A percentile compares a stretch with the other conserved stretches of the same genome.
Conservation (phyloP, 2,797 vertebrate species). For the Antrozous pallidus region DNA sequence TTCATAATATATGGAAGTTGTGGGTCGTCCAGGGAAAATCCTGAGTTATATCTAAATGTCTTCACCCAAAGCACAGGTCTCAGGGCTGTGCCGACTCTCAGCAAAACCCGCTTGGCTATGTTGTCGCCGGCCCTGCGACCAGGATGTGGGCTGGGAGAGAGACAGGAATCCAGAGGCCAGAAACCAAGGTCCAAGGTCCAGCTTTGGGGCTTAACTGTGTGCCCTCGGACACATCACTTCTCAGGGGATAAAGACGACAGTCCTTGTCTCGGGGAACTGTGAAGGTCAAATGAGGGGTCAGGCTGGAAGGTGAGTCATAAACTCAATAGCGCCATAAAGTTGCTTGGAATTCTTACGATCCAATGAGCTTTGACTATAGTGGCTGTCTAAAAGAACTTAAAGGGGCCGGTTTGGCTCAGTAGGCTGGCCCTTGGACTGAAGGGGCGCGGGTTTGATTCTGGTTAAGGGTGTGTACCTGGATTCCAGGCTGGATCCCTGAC, state of each 20-base stretch:
- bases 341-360: background rate
- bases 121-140: background rate
- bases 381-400: slow-evolving; percentile 21
- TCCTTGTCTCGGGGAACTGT: background rate
- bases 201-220: background rate
- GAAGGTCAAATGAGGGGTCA: background rate
- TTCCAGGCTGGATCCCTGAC: no score
- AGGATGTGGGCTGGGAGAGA: background rate
- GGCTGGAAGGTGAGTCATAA: background rate
- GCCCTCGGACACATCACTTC: background rate
- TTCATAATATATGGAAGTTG: background rate
- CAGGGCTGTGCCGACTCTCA: background rate
- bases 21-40: background rate
- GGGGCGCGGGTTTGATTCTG: no score
- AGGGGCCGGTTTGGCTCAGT: background rate
- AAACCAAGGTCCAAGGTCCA: background rate
- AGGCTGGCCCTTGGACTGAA: no score
- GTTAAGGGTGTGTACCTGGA: no score
- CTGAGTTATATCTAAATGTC: background rate
- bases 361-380: background rate
- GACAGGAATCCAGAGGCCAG: background rate
- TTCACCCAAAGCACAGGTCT: background rate
- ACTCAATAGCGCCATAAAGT: background rate
- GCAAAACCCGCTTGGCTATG: background rate
- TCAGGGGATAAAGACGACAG: background rate